Base-by-base conservation (phyloP, 1,140 invertebrate genomes). In the Probaryconus sp. region DNA sequence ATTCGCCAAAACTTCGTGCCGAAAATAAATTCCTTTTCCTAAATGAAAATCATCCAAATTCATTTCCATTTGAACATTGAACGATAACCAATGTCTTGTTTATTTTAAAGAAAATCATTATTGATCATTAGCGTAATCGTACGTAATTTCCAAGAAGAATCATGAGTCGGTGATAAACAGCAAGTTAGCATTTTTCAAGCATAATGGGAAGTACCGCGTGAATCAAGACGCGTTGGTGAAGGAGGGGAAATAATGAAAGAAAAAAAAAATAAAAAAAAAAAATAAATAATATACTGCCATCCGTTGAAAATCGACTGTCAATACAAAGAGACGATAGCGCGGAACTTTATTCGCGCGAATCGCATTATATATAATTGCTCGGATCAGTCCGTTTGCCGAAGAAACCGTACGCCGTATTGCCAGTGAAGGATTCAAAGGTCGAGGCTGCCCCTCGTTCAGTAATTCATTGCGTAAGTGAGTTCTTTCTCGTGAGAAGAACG, bases 401-500 rank as follows among this genome's bases (percentile, higher is more conserved):
- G 69, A 72, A 65, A 60, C 67, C 40, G 33, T 28, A 47, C 50
- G 50, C 38, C 18, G 60, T 70, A 55, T 53, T 53, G 65, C 42
- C 42, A 61, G 51, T 45, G 55, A 61, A 67, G 64, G 70, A 77
- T 70, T 73, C 75, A 77, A 77, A 77, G 75, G 75, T 77, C 75
- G 75, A 77, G 75, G 75, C 61, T 73, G 75, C 58, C 64, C 60
- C 64, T 58, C 60, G 68, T 77, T 77, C 58, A 77, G 58, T 65
- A 65, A 77, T 72, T 69, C 65, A 61, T 77, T 77, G 69, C 75
- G 75, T 73, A 77, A 77, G 68, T 65, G 70, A 70, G 56, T 77
- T 71, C 76, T 69, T 78, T 78, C 71, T 78, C 63, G 56, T 71
- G 76, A 74, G 67, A 78, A 78, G 73, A 76, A 55, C 63, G 61